phyloP scores from a whole-genome alignment of 2,888 invertebrate species.

The Brachynemurus nebulosus region DNA sequence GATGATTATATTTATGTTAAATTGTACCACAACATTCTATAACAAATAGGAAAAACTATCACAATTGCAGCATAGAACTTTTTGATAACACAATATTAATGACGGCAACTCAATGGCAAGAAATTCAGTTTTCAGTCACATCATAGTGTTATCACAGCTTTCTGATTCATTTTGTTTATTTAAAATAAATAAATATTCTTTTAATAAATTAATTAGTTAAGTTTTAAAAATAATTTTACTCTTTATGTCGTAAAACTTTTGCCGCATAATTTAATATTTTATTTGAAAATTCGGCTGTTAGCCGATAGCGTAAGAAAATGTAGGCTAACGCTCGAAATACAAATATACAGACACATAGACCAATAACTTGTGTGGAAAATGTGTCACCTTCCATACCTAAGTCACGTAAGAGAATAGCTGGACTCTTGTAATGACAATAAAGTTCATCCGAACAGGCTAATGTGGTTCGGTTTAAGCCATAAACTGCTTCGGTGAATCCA shows the following conservation, averaged over 20 bases:
- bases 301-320: constrained; percentile 40
- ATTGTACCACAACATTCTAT: too few relatives aligned
- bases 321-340: constrained; percentile 40
- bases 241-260: constrained; percentile 39
- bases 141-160: too few relatives aligned
- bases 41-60: too few relatives aligned
- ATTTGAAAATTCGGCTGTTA: constrained; percentile 40
- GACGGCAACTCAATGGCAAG: too few relatives aligned
- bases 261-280: constrained; percentile 39
- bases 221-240: too few relatives aligned
- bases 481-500: constrained; percentile 27
- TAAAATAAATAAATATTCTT: too few relatives aligned
- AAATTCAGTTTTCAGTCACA: too few relatives aligned
- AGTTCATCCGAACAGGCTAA: constrained; percentile 11
- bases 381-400: constrained; percentile 10
- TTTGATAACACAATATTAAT: too few relatives aligned
- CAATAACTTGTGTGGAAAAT: constrained; percentile 40
- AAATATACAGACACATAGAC: constrained; percentile 40
- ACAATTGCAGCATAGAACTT: too few relatives aligned
- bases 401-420: constrained; percentile 10
- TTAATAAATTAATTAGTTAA: too few relatives aligned
- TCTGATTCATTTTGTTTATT: too few relatives aligned
- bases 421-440: constrained; percentile 12
- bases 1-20: too few relatives aligned
- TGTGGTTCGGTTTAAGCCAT: constrained; percentile 7